A percentile compares a stretch with the other conserved stretches of the same genome.
Evolutionary conservation across 2,113 vertebrate genomes (phyloP).

Genomic region (Lepisosteus oculatus): DNA sequence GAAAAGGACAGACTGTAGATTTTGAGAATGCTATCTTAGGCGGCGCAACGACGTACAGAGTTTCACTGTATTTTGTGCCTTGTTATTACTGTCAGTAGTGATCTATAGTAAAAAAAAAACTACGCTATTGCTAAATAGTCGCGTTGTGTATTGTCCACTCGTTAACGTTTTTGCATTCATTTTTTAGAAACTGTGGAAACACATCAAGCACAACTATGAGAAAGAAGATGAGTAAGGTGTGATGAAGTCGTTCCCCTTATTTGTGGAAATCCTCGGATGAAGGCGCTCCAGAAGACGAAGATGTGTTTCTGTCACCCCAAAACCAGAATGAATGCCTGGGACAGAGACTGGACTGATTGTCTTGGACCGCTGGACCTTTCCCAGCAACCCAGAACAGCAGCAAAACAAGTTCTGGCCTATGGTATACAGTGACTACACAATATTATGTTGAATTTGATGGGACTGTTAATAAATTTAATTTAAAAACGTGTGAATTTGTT

Average conservation of each 20-base stretch:
- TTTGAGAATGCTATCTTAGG: neutral
- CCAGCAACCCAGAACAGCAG: too few relatives aligned
- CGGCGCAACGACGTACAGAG: too few relatives aligned
- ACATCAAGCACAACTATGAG: slow-evolving; percentile 67
- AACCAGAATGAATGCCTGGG: slow-evolving; percentile 23
- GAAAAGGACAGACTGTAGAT: slow-evolving; percentile 49
- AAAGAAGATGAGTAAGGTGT: slow-evolving; percentile 44
- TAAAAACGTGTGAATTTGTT: too few relatives aligned
- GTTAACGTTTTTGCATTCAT: neutral
- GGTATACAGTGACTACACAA: too few relatives aligned
- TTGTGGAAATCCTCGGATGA: slow-evolving; percentile 17
- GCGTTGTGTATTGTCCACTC: neutral
- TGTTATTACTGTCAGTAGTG: slow-evolving; percentile 11
- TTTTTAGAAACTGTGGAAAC: slow-evolving; percentile 69
- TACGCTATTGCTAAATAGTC: neutral
- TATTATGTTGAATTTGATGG: too few relatives aligned
- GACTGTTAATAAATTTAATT: too few relatives aligned
- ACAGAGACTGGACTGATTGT: slow-evolving; percentile 33
- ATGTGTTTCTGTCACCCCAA: slow-evolving; percentile 9
- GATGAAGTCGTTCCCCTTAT: slow-evolving; percentile 20
- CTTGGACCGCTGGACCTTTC: neutral
- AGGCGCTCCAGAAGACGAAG: slow-evolving; percentile 3
- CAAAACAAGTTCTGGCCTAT: too few relatives aligned
- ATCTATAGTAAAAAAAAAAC: neutral
- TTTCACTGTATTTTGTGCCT: slow-evolving; percentile 37